These are phyloP conservation scores for Glossophaga mutica DNA, from an alignment of 2,797 vertebrate genomes.

Conservation along the genomic window DNA sequence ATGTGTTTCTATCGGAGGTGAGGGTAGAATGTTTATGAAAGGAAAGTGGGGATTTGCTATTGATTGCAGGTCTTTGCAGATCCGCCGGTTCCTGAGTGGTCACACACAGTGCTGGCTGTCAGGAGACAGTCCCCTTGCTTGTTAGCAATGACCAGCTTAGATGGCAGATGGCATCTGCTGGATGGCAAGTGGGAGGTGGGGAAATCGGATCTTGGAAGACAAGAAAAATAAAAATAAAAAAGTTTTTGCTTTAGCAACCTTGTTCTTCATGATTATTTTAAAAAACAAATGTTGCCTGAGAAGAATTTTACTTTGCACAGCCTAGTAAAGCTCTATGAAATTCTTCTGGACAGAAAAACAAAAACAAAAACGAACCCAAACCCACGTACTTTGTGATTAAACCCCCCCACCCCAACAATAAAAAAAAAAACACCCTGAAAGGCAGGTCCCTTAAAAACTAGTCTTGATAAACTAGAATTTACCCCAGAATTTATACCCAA, in stretches of 20 bases:
- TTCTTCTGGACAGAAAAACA: slow-evolving; percentile 83
- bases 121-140: slow-evolving; percentile 69
- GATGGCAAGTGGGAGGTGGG: slow-evolving; percentile 71
- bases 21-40: slow-evolving; percentile 70
- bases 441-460: slow-evolving; percentile 76
- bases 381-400: slow-evolving; percentile 61
- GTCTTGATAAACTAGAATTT: slow-evolving; percentile 81
- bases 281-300: slow-evolving; percentile 83
- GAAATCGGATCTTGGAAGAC: slow-evolving; percentile 83
- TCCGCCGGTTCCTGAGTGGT: slow-evolving; percentile 80
- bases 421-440: slow-evolving; percentile 79
- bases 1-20: slow-evolving; percentile 70
- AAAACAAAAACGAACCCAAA: slow-evolving; percentile 62
- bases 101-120: slow-evolving; percentile 79
- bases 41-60: slow-evolving; percentile 69
- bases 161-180: slow-evolving; percentile 64
- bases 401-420: slow-evolving; percentile 44
- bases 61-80: slow-evolving; percentile 72
- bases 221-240: slow-evolving; percentile 75
- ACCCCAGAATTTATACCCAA: slow-evolving; percentile 82
- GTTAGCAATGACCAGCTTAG: slow-evolving; percentile 73
- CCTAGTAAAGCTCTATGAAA: slow-evolving; percentile 84
- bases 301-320: slow-evolving; percentile 86
- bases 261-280: slow-evolving; percentile 75
- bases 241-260: slow-evolving; percentile 67